A percentile compares a stretch with the other conserved stretches of the same genome.
Conservation (phyloP, 1,140 invertebrate species). For the Drosophila sp. region DNA sequence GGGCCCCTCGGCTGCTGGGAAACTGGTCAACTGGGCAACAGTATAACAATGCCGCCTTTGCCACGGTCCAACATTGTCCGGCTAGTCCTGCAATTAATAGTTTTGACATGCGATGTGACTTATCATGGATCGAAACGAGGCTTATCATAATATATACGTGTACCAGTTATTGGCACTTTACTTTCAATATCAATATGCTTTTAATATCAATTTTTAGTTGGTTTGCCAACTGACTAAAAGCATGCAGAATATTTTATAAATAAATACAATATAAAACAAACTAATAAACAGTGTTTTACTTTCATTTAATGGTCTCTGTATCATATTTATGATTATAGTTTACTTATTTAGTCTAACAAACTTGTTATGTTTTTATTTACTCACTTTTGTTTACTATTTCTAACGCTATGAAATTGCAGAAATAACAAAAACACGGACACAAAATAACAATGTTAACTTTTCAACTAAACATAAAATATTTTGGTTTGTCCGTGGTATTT, state of each 20-base stretch:
- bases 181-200: no score
- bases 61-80: constrained; percentile 21
- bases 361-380: constrained; percentile 6
- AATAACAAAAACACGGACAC: background rate
- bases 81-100: constrained; percentile 62
- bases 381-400: background rate
- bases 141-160: background rate
- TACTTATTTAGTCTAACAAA: background rate
- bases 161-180: no score
- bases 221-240: no score
- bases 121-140: constrained; percentile 8
- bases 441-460: constrained; percentile 8
- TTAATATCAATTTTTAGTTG: no score
- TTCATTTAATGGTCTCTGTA: no score
- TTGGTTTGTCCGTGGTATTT: no score
- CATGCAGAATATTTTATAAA: no score
- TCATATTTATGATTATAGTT: no score
- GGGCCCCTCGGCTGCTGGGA: no score
- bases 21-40: no score
- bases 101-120: constrained; percentile 33
- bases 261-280: no score
- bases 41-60: constrained; percentile 48
- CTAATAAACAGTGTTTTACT: no score
- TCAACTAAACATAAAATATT: background rate
- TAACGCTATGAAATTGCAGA: constrained; percentile 1